Conservation (phyloP, 2,113 vertebrate species). For the Oncorhynchus masou region DNA sequence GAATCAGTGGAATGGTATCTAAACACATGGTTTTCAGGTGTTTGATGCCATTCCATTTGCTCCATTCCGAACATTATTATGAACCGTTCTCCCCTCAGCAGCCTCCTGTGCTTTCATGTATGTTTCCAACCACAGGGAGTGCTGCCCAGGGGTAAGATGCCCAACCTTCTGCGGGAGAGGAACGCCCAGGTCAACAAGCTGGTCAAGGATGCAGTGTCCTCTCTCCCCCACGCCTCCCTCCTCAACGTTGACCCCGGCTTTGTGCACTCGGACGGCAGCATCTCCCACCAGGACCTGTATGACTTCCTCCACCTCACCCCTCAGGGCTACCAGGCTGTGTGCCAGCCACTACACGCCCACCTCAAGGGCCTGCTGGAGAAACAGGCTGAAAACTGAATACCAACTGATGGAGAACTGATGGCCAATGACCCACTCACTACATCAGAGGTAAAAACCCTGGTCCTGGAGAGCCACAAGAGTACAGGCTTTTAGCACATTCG, state of each 20-base stretch:
- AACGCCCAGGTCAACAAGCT: conserved; percentile 80
- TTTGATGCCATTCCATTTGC: too few relatives aligned
- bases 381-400: neutral
- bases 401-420: too few relatives aligned
- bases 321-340: conserved; percentile 82
- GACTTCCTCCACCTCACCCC: conserved; percentile 89
- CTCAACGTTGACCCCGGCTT: conserved; percentile 84
- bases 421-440: conserved; percentile 40
- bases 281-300: conserved; percentile 89
- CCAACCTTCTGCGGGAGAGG: conserved; percentile 82
- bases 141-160: conserved; percentile 82
- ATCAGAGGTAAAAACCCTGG: conserved; percentile 52
- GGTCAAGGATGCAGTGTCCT: conserved; percentile 67
- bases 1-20: too few relatives aligned
- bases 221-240: conserved; percentile 76
- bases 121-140: conserved; percentile 71
- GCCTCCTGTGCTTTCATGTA: neutral
- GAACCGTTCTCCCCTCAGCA: too few relatives aligned
- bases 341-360: conserved; percentile 75
- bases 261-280: conserved; percentile 83
- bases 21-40: too few relatives aligned
- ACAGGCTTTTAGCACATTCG: too few relatives aligned
- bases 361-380: conserved; percentile 79
- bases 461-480: conserved; percentile 14
- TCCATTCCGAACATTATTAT: too few relatives aligned